These are phyloP conservation scores for Creontiades dilutus DNA, from an alignment of 2,888 invertebrate genomes.

Conservation along the genomic window DNA sequence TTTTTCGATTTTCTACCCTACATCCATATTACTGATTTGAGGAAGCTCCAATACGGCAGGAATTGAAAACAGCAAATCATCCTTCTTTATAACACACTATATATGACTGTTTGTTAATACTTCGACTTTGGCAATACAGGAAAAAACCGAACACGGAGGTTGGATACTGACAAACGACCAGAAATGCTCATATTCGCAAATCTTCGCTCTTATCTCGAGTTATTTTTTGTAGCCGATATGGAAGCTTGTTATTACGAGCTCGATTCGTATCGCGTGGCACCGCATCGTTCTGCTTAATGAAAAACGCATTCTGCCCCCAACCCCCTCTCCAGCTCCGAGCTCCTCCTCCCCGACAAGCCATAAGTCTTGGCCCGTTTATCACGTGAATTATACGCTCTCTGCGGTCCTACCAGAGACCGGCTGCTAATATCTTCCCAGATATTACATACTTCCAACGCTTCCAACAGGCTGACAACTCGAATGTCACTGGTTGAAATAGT, in stretches of 20 bases:
- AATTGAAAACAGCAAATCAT: too few relatives aligned
- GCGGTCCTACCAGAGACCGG: neutral
- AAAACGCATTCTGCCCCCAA: conserved; percentile 25
- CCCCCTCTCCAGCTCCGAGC: neutral
- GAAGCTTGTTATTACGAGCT: conserved; percentile 20
- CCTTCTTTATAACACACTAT: too few relatives aligned
- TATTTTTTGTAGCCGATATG: neutral
- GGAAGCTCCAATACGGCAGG: too few relatives aligned
- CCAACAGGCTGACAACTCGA: conserved; percentile 7
- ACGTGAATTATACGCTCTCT: conserved; percentile 1
- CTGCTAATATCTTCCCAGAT: conserved; percentile 30
- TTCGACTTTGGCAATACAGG: neutral
- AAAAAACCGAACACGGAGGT: neutral
- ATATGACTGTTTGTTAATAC: too few relatives aligned
- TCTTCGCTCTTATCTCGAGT: neutral
- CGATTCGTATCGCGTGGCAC: conserved; percentile 22
- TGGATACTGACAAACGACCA: neutral
- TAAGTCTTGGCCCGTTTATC: conserved; percentile 35
- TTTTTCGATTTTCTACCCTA: too few relatives aligned
- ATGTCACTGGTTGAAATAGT: conserved; percentile 1
- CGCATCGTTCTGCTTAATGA: conserved; percentile 20
- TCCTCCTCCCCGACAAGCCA: conserved; percentile 4
- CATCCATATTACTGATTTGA: too few relatives aligned
- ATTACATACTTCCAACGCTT: conserved; percentile 3
- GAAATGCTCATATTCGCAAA: neutral